Conservation (phyloP, 2,888 invertebrate species). For the Melolontha melolontha region DNA sequence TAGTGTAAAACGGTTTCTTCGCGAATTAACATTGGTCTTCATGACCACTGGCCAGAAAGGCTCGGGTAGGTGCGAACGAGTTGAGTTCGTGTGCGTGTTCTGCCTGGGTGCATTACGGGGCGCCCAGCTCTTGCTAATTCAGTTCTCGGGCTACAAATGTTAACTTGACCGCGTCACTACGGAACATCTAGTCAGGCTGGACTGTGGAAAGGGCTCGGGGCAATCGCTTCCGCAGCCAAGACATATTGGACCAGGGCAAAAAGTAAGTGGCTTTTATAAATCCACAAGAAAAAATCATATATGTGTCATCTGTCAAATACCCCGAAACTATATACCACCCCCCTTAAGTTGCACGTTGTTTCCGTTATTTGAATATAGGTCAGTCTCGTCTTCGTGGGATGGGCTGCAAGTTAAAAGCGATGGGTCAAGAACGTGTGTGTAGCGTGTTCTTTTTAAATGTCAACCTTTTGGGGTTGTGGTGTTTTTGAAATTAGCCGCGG, state of each 20-base stretch:
- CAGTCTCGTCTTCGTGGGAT: constrained; percentile 39
- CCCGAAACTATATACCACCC: constrained; percentile 6
- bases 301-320: constrained; percentile 20
- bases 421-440: constrained; percentile 45
- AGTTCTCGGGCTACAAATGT: constrained; percentile 63
- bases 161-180: constrained; percentile 65
- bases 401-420: constrained; percentile 44
- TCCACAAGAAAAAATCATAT: constrained; percentile 3
- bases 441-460: background rate
- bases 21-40: constrained; percentile 59
- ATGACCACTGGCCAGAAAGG: constrained; percentile 63
- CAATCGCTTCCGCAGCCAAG: constrained; percentile 64
- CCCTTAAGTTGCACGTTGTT: constrained; percentile 18
- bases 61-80: constrained; percentile 62
- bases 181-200: constrained; percentile 62
- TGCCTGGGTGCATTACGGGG: constrained; percentile 63
- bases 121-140: constrained; percentile 59
- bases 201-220: constrained; percentile 63
- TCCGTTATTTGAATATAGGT: constrained; percentile 45
- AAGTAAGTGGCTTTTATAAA: constrained; percentile 59
- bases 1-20: constrained; percentile 49
- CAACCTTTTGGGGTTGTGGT: constrained; percentile 35
- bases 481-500: constrained; percentile 43
- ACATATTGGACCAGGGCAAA: constrained; percentile 64
- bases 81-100: constrained; percentile 63